Base-by-base conservation (phyloP, 2,888 invertebrate genomes). In the Drosophila cracens region DNA sequence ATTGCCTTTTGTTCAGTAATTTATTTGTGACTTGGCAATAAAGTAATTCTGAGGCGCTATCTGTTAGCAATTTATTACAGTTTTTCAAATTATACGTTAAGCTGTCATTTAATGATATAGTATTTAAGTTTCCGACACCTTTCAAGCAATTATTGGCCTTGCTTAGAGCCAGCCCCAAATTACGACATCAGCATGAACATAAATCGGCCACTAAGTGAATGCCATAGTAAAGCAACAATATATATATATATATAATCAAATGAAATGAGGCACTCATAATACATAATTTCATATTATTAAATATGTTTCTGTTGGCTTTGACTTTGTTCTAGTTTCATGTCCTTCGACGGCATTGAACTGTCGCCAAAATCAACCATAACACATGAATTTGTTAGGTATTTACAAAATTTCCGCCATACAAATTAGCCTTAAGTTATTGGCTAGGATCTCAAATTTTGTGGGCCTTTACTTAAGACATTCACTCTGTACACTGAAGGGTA, bases 261-360 rank as follows among this genome's bases (percentile, higher is more conserved):
- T 64, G 34, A 34, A 60, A 58, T 62, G 43, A 11, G 21, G 60
- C 6, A 53, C 6, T 38, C 73, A 76, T 79, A 83, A 83, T 74
- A 74, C 27, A 81, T 83, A 72, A 74, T 88, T 76, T 74, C 56
- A 59, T 68, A 61, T 70, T 58, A 73, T 81, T 74, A 72, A 61
- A 63, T 71, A 54, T 59, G 38, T 8, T 10, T 31, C 7, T 52
- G 29, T 52, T 51, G 58, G n/a, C n/a, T n/a, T 62, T 65, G 59
- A 10, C 33, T 73, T 25, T 11, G 56, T 48, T 60, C 6, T 29
- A 33, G 49, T 56, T 56, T 27, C 46, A 56, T 61, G 75, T 59
- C 84, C 84, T 86, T 81, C 74, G 60, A 18, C 8, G 51, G 76
- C 52, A 78, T 76, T 81, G 83, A 75, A 27, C 43, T 86, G 82